Conservation (phyloP, 2,113 vertebrate species). For the Dermatemys mawii region DNA sequence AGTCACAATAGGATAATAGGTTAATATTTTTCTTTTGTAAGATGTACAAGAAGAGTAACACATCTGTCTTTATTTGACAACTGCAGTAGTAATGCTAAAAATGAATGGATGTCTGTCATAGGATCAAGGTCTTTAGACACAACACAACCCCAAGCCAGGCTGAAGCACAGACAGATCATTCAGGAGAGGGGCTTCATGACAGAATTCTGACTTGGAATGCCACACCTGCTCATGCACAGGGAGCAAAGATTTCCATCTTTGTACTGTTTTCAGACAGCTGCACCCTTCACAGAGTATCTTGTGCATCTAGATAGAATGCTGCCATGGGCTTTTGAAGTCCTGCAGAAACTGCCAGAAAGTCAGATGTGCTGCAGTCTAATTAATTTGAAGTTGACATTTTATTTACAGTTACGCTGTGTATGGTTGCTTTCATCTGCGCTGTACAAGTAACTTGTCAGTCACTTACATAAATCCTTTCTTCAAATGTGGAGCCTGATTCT, state of each 20-base stretch:
- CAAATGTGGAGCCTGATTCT: constrained; percentile 12
- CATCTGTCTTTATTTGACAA: neutral
- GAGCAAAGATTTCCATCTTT: fast-evolving
- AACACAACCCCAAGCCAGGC: neutral
- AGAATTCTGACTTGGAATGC: neutral
- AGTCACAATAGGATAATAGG: neutral
- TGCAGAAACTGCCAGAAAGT: neutral
- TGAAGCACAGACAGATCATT: neutral
- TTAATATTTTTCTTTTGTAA: neutral
- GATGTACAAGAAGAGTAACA: neutral
- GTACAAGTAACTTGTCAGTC: constrained; percentile 35
- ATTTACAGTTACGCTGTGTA: constrained; percentile 1
- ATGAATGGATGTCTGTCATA: fast-evolving
- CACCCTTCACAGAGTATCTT: neutral
- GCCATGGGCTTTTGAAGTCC: constrained; percentile 61
- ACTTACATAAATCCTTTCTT: constrained; percentile 27
- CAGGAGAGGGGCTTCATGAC: fast-evolving
- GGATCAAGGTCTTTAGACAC: fast-evolving
- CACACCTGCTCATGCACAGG: neutral
- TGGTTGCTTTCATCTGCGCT: constrained; percentile 25
- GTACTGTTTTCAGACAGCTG: neutral
- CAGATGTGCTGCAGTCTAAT: constrained; percentile 56
- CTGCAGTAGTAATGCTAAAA: fast-evolving
- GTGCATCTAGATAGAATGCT: neutral
- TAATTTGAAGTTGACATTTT: constrained; percentile 69